A percentile compares a stretch with the other conserved stretches of the same genome.
Evolutionary conservation across 2,797 vertebrate species (phyloP).

Genomic region (Hoplostethus mediterraneus): DNA sequence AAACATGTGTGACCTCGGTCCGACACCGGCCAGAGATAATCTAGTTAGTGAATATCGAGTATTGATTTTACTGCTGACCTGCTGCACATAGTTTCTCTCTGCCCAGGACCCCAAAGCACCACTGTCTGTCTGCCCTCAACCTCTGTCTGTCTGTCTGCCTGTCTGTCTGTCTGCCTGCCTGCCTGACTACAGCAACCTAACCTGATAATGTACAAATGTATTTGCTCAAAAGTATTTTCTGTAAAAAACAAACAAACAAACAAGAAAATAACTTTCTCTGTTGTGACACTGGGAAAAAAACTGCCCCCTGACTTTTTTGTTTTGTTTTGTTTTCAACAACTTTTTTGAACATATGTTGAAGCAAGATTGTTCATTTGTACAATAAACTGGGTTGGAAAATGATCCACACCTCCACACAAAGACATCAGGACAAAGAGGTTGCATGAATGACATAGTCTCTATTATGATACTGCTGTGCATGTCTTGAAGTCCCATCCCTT

Average conservation of each 20-base stretch:
- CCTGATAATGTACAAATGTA: conserved; percentile 68
- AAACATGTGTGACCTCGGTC: background rate
- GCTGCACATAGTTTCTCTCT: conserved; percentile 31
- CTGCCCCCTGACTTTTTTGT: background rate
- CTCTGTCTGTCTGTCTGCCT: conserved; percentile 12
- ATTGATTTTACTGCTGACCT: conserved; percentile 2
- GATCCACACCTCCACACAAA: conserved; percentile 37
- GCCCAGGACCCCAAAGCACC: conserved; percentile 66
- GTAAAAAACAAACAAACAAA: conserved; percentile 58
- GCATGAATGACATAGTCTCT: conserved; percentile 78
- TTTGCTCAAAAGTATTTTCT: conserved; percentile 72
- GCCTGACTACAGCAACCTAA: conserved; percentile 49
- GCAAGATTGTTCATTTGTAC: conserved; percentile 54
- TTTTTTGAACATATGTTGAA: conserved; percentile 49
- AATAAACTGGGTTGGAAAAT: conserved; percentile 30
- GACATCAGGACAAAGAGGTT: conserved; percentile 69
- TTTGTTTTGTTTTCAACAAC: conserved; percentile 50
- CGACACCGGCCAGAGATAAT: conserved; percentile 11
- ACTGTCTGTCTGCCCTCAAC: conserved; percentile 50
- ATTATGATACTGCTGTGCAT: conserved; percentile 77
- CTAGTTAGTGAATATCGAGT: background rate
- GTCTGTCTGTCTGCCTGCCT: conserved; percentile 34
- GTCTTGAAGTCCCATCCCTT: conserved; percentile 72
- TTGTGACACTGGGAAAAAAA: conserved; percentile 44
- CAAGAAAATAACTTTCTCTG: conserved; percentile 32